Evolutionary conservation across 2,113 vertebrate species (phyloP).

Genomic region (Paramisgurnus dabryanus): DNA sequence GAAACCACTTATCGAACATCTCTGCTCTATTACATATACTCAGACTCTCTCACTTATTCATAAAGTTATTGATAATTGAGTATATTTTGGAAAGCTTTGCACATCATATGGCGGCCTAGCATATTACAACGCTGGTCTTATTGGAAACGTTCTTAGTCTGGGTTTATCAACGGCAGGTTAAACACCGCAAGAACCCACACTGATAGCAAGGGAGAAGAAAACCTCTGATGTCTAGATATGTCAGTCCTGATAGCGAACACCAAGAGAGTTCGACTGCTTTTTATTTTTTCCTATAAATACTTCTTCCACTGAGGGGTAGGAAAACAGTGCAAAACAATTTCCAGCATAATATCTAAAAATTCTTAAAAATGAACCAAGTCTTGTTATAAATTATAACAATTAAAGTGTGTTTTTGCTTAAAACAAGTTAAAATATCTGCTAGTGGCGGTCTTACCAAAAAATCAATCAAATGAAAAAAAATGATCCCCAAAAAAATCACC

Average conservation of each 20-base stretch:
- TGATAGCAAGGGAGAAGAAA: constrained; percentile 8
- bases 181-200: not conserved
- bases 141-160: constrained; percentile 13
- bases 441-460: too few relatives aligned
- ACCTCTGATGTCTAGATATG: constrained; percentile 15
- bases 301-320: not conserved
- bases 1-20: constrained; percentile 32
- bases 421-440: too few relatives aligned
- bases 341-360: not conserved
- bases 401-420: too few relatives aligned
- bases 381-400: too few relatives aligned
- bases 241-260: constrained; percentile 21
- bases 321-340: not conserved
- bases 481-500: not conserved
- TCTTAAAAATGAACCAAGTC: too few relatives aligned
- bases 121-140: not conserved
- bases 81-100: not conserved
- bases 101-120: not conserved
- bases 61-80: constrained; percentile 23
- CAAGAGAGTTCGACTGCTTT: not conserved
- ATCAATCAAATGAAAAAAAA: too few relatives aligned
- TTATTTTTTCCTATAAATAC: not conserved
- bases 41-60: constrained; percentile 14
- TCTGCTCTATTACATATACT: constrained; percentile 1
- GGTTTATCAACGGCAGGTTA: not conserved